These are phyloP conservation scores for Ceyx erithaca DNA, from an alignment of 2,797 vertebrate species.

Conservation along the genomic window DNA sequence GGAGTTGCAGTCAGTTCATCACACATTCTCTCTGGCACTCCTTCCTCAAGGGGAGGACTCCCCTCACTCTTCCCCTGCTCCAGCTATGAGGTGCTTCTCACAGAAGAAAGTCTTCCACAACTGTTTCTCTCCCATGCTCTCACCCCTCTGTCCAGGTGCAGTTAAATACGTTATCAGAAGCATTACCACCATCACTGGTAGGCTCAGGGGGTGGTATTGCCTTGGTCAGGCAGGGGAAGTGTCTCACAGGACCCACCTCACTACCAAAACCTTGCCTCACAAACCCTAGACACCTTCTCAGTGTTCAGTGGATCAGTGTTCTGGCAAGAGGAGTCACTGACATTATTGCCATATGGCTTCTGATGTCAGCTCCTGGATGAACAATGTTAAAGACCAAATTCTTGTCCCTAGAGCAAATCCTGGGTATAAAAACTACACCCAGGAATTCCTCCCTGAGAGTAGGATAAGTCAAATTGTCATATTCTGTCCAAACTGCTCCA, in stretches of 20 bases:
- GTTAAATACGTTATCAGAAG: background rate
- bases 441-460: background rate
- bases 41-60: background rate
- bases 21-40: background rate
- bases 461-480: background rate
- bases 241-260: background rate
- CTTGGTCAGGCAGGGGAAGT: background rate
- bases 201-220: background rate
- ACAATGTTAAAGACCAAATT: background rate
- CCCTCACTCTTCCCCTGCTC: background rate
- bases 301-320: background rate
- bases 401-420: background rate
- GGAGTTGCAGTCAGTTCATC: background rate
- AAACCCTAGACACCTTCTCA: background rate
- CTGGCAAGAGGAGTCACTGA: background rate
- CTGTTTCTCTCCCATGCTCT: background rate
- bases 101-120: background rate
- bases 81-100: background rate
- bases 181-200: too few species aligned
- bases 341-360: background rate
- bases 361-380: background rate
- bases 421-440: background rate
- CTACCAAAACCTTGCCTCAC: background rate
- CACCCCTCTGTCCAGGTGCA: background rate
- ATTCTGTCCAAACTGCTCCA: background rate